Evolutionary conservation across 2,797 vertebrate species (phyloP).

Genomic region (Nyctalus aviator): DNA sequence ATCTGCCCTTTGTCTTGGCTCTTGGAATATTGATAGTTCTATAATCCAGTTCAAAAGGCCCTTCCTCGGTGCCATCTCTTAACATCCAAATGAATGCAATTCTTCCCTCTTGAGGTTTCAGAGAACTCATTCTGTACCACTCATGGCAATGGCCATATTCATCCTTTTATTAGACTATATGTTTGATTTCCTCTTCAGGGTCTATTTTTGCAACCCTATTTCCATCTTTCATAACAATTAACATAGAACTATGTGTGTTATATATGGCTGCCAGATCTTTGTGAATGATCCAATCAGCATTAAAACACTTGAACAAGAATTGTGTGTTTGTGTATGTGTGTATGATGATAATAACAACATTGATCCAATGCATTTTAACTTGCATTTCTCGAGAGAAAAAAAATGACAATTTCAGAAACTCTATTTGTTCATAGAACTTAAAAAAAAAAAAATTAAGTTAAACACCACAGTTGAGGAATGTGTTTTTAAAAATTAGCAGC

Average conservation of each 20-base stretch:
- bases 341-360: background rate
- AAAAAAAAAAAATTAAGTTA: constrained; percentile 9
- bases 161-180: background rate
- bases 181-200: background rate
- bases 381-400: constrained; percentile 25
- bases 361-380: background rate
- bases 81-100: background rate
- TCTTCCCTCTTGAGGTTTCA: background rate
- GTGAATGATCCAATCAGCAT: background rate
- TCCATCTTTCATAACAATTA: background rate
- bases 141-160: background rate
- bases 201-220: background rate
- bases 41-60: background rate
- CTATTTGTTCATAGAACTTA: background rate
- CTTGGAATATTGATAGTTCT: background rate
- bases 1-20: background rate
- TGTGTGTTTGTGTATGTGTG: background rate
- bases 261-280: background rate
- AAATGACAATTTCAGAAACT: constrained; percentile 1
- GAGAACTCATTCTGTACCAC: background rate
- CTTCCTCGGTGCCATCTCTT: background rate
- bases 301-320: background rate
- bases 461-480: background rate
- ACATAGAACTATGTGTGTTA: background rate
- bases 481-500: background rate